These are phyloP conservation scores for Dione juno DNA, from an alignment of 2,888 invertebrate species.

Conservation along the genomic window DNA sequence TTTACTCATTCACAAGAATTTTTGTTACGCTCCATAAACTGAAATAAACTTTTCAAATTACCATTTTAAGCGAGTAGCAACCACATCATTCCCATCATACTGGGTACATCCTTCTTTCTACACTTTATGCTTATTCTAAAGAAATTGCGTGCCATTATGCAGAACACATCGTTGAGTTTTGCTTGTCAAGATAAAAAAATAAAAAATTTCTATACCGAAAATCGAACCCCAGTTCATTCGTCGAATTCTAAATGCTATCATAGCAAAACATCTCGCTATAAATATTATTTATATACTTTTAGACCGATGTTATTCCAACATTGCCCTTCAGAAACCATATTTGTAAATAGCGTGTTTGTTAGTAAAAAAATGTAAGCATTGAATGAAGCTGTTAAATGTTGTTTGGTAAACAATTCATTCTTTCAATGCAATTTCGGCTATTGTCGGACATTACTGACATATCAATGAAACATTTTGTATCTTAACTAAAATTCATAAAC, in stretches of 20 bases:
- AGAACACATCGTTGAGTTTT: not conserved
- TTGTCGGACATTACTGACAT: conserved; percentile 30
- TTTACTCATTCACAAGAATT: conserved; percentile 9
- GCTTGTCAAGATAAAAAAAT: not conserved
- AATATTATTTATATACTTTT: conserved; percentile 9
- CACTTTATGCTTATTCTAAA: no score
- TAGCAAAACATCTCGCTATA: not conserved
- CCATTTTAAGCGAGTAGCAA: not conserved
- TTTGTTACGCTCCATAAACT: not conserved
- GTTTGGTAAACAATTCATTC: conserved; percentile 42
- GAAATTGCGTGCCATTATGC: not conserved
- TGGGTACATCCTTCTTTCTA: not conserved
- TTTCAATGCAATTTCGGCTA: conserved; percentile 34
- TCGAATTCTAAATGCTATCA: not conserved
- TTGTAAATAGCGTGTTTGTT: conserved; percentile 34
- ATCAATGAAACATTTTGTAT: conserved; percentile 31
- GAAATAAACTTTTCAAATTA: not conserved
- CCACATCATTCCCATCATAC: not conserved
- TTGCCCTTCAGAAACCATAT: conserved; percentile 25
- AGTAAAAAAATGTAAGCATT: conserved; percentile 34
- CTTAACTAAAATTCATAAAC: not conserved
- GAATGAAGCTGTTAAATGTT: conserved; percentile 31
- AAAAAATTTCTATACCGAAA: not conserved
- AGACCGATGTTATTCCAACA: not conserved
- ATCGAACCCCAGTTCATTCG: not conserved